Percentiles rank a stretch among this genome's conserved stretches.
Conservation (phyloP, 1,140 invertebrate genomes). For the Drosophila ohnishii region DNA sequence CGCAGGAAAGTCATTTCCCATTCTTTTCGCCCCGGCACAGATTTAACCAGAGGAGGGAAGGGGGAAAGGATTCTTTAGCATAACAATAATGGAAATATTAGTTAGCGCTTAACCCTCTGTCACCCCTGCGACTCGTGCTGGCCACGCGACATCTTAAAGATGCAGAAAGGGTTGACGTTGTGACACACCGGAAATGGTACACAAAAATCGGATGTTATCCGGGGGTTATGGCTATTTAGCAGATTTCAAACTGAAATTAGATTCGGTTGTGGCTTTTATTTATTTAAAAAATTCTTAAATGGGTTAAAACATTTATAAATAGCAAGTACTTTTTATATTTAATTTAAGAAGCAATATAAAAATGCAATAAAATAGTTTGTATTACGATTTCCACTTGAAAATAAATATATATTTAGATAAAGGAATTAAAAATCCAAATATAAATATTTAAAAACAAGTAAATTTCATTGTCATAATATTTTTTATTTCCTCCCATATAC, state of each 20-base stretch:
- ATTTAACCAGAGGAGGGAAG: neutral
- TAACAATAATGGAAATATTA: conserved; percentile 55
- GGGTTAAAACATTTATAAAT: no score
- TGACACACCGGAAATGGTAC: conserved; percentile 29
- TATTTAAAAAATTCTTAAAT: neutral
- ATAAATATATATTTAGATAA: no score
- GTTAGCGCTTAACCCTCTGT: conserved; percentile 51
- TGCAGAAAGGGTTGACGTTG: conserved; percentile 42
- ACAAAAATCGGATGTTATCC: conserved; percentile 5
- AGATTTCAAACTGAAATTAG: neutral
- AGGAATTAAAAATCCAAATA: no score
- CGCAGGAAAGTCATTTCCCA: conserved; percentile 46
- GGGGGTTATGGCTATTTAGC: conserved; percentile 2
- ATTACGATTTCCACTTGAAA: no score
- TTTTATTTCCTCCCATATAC: neutral
- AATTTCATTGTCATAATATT: no score
- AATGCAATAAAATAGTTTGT: no score
- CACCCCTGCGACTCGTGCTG: conserved; percentile 35
- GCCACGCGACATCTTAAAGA: conserved; percentile 60
- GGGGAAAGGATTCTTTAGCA: conserved; percentile 12
- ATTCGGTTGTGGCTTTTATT: neutral
- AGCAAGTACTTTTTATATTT: no score
- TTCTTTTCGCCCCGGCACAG: neutral
- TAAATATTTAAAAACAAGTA: no score
- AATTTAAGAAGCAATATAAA: no score